Evolutionary conservation across 2,888 invertebrate species (phyloP), one percentile per base, ranked within the genome.

Genomic region (Arge pagana): DNA sequence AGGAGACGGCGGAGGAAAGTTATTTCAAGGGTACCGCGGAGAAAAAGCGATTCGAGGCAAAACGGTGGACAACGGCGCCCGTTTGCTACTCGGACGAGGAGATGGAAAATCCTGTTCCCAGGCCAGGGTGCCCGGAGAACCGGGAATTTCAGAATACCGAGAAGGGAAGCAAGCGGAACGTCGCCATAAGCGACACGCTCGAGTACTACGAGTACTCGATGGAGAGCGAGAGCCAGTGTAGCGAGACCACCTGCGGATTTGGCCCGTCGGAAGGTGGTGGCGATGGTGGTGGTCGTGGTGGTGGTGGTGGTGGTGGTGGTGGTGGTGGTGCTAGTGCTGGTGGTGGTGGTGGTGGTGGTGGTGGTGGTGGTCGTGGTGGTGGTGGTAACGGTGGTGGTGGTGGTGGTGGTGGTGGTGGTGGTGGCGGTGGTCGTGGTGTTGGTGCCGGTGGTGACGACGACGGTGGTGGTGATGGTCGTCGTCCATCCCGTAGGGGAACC

Each of bases 201-300:
- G 75, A 76, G 67, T 76, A 76, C 62, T 76, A 75, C 62, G 76
- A 76, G 65, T 76, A 76, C 64, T 75, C 76, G 65, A 76, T 76
- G 76, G 76, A 76, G 59, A 76, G 76, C 68, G 75, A 76, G 67
- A 76, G 75, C 67, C 76, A 76, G 63, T 76, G 76, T 69, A 76
- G 76, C 71, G 76, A 76, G 62, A 76, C 72, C 74, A 76, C 72
- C 74, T 76, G 76, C 76, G 75, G 76, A 73, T 75, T 76, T 76
- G 76, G 76, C 74, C 70, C 73, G 74, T 75, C 69, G 71, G n/a
- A n/a, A n/a, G n/a, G n/a, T n/a, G n/a, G n/a, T n/a, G n/a, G n/a
- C n/a, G n/a, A 63, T 42, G 59, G 57, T 11, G 28, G 52, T 19
- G 26, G 50, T 6, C 19, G 55, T n/a, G 36, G 37, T 24, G 41